phyloP scores from a whole-genome alignment of 2,113 vertebrate species.

The Lophura nycthemera region DNA sequence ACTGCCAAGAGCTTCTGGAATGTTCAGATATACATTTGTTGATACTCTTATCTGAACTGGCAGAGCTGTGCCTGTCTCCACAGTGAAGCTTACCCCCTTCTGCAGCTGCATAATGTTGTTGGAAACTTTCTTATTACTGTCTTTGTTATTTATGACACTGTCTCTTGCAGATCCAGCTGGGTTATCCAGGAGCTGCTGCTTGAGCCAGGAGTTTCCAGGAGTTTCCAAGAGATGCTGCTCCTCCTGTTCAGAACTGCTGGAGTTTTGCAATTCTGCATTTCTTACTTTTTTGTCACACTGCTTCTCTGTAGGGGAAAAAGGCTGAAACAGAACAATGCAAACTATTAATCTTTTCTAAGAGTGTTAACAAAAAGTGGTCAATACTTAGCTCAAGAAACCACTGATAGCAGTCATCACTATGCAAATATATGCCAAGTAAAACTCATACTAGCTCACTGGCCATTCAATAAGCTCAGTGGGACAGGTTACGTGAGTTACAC shows the following conservation, averaged over 20 bases:
- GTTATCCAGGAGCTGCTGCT: slow-evolving; percentile 69
- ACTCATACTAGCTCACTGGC: neutral
- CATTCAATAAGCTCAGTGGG: neutral
- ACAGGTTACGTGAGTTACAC: neutral
- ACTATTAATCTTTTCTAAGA: neutral
- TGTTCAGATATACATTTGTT: neutral
- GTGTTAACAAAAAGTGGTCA: neutral
- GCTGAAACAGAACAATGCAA: slow-evolving; percentile 36
- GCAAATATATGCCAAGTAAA: neutral
- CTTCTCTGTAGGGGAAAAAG: slow-evolving; percentile 28
- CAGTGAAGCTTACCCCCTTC: neutral
- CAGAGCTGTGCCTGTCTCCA: neutral
- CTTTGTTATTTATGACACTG: neutral
- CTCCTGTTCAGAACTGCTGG: neutral
- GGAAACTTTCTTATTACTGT: neutral
- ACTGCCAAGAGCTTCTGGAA: neutral
- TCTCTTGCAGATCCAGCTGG: neutral
- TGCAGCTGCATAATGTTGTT: neutral
- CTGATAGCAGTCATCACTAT: neutral
- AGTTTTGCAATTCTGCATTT: neutral
- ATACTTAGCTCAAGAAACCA: neutral
- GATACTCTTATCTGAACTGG: slow-evolving; percentile 46
- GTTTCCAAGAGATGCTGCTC: slow-evolving; percentile 65
- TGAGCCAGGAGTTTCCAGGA: slow-evolving; percentile 44
- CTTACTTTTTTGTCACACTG: neutral